Evolutionary conservation across 1,140 invertebrate species (phyloP).

Genomic region (Asbolus verrucosus): DNA sequence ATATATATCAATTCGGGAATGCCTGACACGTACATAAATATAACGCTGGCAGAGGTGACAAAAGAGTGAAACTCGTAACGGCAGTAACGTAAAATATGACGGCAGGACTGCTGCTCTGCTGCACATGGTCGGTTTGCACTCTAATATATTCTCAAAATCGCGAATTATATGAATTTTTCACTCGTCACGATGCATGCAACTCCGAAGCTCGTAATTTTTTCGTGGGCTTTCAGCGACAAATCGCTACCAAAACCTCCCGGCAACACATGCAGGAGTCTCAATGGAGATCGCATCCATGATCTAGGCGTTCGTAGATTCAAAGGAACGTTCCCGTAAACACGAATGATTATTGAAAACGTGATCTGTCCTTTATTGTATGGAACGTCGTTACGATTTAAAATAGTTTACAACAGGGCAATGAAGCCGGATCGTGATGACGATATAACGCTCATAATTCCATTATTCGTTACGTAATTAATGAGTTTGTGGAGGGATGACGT

Average conservation of each 20-base stretch:
- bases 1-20: slow-evolving; percentile 16
- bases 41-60: slow-evolving; percentile 5
- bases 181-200: neutral
- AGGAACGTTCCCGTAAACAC: slow-evolving; percentile 13
- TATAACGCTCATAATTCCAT: slow-evolving; percentile 25
- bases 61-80: slow-evolving; percentile 2
- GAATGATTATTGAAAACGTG: slow-evolving; percentile 25
- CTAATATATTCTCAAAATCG: slow-evolving; percentile 1
- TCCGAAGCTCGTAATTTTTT: neutral
- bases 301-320: neutral
- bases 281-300: slow-evolving; percentile 3
- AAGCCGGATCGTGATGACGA: slow-evolving; percentile 6
- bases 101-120: neutral
- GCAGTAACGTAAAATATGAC: slow-evolving; percentile 5
- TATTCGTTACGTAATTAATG: slow-evolving; percentile 23
- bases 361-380: slow-evolving; percentile 20
- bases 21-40: slow-evolving; percentile 16
- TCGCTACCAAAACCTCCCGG: too few relatives aligned
- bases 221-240: neutral
- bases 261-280: neutral
- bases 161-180: neutral
- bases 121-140: neutral
- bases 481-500: slow-evolving; percentile 19
- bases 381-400: slow-evolving; percentile 24
- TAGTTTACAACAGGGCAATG: slow-evolving; percentile 14